Evolutionary conservation across 2,797 vertebrate species (phyloP), one percentile per base, ranked within the genome.

Genomic region (Parauchenoglanis punctatus): DNA sequence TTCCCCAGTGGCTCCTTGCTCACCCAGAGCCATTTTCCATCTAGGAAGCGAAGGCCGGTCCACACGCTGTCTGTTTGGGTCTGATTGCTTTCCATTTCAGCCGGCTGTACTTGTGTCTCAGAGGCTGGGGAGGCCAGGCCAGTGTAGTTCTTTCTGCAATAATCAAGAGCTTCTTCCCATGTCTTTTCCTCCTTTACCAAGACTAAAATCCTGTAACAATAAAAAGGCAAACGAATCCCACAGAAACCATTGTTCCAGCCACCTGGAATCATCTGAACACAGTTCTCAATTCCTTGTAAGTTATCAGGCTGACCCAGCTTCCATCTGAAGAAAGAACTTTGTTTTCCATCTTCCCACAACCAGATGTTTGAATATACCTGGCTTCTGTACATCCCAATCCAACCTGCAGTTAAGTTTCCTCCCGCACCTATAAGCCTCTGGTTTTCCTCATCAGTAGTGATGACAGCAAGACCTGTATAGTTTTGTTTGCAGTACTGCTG

Each of bases 351-450:
- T 35, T 85, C 59, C 90, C 89, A 89, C 28, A 2, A 4, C 84
- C 85, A 85, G n/a, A 0, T 17, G 7, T 10, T 13, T 61, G 12
- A 0, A 10, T 40, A n/a, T 23, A 11, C 7, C 4, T 5, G 0
- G 28, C 17, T 40, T 68, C 46, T 86, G 54, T 72, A 2, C 46
- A 90, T 20, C 35, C 90, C 89, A 28, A 90, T 88, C 85, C 90
- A 91, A 25, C 18, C 25, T 0, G 18, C 10, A 2, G 0, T 2
- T 0, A 4, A 5, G 2, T 28, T 0, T 81, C 17, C 10, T 40
- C 1, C 68, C 28, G 25, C 11, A 13, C 35, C 0, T 15, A 18
- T 3, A 11, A 90, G 2, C 5, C 7, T 17, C 18, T 65, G 5
- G 7, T 83, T 10, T 28, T 90, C 59, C 25, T n/a, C 31, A 12